Percentiles rank a stretch among this genome's conserved stretches.
These are phyloP conservation scores for Eumerus sabulonum DNA, from an alignment of 2,888 invertebrate genomes.

Conservation along the genomic window DNA sequence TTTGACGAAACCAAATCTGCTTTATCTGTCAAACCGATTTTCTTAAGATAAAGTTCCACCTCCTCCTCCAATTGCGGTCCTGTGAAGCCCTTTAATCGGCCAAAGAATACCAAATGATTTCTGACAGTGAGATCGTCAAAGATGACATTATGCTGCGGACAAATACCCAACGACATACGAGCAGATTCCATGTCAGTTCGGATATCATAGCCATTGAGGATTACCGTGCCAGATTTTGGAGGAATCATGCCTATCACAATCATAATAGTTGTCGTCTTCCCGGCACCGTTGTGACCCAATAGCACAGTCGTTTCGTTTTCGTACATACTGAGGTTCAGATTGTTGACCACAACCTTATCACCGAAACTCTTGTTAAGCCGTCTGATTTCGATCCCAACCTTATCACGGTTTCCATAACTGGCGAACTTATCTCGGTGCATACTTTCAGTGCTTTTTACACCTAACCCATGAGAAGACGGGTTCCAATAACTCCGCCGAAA, in stretches of 20 bases:
- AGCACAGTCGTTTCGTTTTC: conserved; percentile 93
- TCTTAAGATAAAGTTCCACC: conserved; percentile 82
- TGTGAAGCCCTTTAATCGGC: conserved; percentile 84
- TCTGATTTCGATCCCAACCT: conserved; percentile 81
- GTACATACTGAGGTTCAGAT: conserved; percentile 89
- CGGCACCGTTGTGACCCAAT: conserved; percentile 90
- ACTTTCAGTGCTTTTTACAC: conserved; percentile 73
- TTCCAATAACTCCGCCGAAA: conserved; percentile 81
- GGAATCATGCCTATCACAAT: conserved; percentile 91
- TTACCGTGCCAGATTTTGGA: conserved; percentile 85
- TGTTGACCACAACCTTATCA: conserved; percentile 82
- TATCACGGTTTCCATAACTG: conserved; percentile 77
- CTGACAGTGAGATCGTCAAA: conserved; percentile 90
- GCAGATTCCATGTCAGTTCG: conserved; percentile 82
- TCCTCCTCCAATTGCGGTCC: conserved; percentile 81
- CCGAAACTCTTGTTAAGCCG: conserved; percentile 84
- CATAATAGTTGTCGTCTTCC: no score
- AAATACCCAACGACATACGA: conserved; percentile 86
- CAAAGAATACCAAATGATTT: conserved; percentile 91
- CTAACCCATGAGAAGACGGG: no score
- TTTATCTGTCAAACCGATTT: conserved; percentile 85
- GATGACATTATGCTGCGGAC: conserved; percentile 92
- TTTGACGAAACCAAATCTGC: no score
- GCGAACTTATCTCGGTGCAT: no score
- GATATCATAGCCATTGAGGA: conserved; percentile 86